Conservation (phyloP, 1,140 invertebrate genomes). For the Cephus cinctus region DNA sequence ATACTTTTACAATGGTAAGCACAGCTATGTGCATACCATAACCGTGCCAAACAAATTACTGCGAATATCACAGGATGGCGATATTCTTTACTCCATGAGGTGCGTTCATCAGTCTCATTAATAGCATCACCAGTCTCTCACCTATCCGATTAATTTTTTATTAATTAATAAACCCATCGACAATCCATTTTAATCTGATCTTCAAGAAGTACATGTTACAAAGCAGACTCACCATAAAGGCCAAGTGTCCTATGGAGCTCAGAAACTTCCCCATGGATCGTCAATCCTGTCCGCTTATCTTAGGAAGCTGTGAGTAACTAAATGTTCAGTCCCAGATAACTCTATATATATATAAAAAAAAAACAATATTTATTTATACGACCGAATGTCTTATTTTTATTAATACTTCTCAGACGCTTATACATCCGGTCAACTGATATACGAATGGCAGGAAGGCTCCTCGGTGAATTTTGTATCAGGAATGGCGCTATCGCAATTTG, state of each 20-base stretch:
- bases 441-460: slow-evolving; percentile 82
- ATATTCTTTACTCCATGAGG: slow-evolving; percentile 94
- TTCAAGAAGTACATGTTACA: slow-evolving; percentile 36
- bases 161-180: slow-evolving; percentile 10
- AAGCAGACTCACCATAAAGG: slow-evolving; percentile 91
- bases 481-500: slow-evolving; percentile 90
- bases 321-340: too few relatives aligned
- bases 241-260: slow-evolving; percentile 96
- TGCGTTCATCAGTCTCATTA: slow-evolving; percentile 42
- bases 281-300: slow-evolving; percentile 86
- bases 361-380: too few relatives aligned
- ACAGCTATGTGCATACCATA: slow-evolving; percentile 92
- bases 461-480: slow-evolving; percentile 85
- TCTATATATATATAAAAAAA: too few relatives aligned
- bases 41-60: slow-evolving; percentile 94
- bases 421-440: slow-evolving; percentile 83
- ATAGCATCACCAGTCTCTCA: not conserved
- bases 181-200: slow-evolving; percentile 31
- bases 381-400: slow-evolving; percentile 2
- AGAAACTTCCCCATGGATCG: slow-evolving; percentile 96
- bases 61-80: slow-evolving; percentile 83
- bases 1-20: slow-evolving; percentile 90
- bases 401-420: slow-evolving; percentile 76
- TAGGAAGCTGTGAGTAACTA: slow-evolving; percentile 89
- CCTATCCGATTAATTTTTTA: slow-evolving; percentile 1